A percentile compares a stretch with the other conserved stretches of the same genome.
These are phyloP conservation scores for Crenichthys baileyi DNA, from an alignment of 2,797 vertebrate species.

Conservation along the genomic window DNA sequence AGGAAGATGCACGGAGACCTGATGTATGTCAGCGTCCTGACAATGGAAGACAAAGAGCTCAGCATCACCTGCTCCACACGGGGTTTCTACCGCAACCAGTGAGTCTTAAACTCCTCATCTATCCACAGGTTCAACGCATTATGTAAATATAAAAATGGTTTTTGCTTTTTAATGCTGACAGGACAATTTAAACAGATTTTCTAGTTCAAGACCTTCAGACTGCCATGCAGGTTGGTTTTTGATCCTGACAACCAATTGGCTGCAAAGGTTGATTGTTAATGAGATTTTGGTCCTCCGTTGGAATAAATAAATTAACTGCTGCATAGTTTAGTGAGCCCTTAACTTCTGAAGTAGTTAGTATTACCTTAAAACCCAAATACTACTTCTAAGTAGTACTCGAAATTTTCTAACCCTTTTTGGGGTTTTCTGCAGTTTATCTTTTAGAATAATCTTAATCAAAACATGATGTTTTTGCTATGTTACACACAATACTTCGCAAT, in stretches of 20 bases:
- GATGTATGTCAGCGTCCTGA: conserved; percentile 91
- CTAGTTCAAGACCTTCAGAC: background rate
- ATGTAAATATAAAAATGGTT: too few relatives aligned
- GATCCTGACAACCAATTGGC: background rate
- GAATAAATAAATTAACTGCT: background rate
- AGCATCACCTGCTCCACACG: conserved; percentile 90
- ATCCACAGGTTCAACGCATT: too few relatives aligned
- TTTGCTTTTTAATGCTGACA: background rate
- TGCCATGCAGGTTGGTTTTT: background rate
- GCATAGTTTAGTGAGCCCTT: background rate
- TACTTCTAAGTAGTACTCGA: background rate
- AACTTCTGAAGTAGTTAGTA: background rate
- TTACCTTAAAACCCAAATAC: background rate
- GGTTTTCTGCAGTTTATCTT: background rate
- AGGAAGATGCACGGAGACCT: conserved; percentile 96
- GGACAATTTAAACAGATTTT: background rate
- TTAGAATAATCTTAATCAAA: too few relatives aligned
- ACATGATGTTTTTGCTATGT: too few relatives aligned
- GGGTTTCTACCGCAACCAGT: conserved; percentile 96
- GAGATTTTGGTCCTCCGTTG: background rate
- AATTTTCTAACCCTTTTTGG: background rate
- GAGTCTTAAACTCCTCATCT: conserved; percentile 61
- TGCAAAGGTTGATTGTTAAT: background rate
- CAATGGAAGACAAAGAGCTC: conserved; percentile 89
- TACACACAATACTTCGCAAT: too few relatives aligned